These are phyloP conservation scores for Ovis canadensis DNA, from an alignment of 2,113 vertebrate genomes.

Conservation along the genomic window DNA sequence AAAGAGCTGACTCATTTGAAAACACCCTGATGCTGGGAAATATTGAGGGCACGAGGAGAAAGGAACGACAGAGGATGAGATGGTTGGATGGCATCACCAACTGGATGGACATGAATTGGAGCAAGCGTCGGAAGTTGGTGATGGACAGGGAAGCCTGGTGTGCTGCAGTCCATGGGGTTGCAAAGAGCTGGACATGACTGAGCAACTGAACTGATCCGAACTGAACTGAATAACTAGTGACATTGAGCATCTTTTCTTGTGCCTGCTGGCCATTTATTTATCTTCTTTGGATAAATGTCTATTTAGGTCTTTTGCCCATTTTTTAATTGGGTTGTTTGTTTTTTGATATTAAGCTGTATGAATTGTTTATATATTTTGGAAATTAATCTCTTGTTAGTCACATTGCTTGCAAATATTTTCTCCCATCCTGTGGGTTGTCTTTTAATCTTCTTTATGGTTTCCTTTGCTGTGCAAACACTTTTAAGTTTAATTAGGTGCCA, in stretches of 20 bases:
- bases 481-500: not conserved
- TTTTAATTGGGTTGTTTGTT: not conserved
- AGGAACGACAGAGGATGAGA: accelerated
- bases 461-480: not conserved
- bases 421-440: not conserved
- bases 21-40: not conserved
- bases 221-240: not conserved
- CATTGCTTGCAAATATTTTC: not conserved
- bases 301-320: not conserved
- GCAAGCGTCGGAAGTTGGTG: not conserved
- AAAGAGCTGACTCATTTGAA: not conserved
- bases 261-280: not conserved
- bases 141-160: not conserved
- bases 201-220: not conserved
- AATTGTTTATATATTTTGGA: not conserved
- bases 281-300: not conserved
- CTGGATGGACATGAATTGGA: not conserved
- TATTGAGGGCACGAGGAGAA: not conserved
- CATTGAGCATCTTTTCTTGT: not conserved
- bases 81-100: not conserved
- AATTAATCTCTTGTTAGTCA: not conserved
- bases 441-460: not conserved
- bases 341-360: not conserved
- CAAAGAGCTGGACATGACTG: not conserved
- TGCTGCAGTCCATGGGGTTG: not conserved